Percentiles rank a stretch among this genome's conserved stretches.
phyloP scores from a whole-genome alignment of 2,113 vertebrate genomes.

The Nasalis larvatus region DNA sequence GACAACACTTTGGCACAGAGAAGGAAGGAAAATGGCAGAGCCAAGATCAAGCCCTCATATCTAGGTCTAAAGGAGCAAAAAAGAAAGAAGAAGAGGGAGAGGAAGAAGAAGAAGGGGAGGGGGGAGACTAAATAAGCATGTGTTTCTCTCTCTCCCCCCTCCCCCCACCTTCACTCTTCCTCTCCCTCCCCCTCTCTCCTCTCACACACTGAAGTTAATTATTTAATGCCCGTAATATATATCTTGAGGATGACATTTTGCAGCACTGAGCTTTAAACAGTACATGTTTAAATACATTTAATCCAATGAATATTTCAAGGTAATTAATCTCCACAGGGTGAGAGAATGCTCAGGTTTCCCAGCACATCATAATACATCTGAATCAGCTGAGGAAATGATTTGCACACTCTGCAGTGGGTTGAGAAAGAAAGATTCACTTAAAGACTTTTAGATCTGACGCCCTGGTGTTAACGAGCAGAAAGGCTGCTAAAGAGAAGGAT shows the following conservation, averaged over 20 bases:
- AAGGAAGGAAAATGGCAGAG: background rate
- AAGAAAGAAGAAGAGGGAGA: no score
- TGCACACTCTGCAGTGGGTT: slow-evolving; percentile 16
- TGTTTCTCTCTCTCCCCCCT: background rate
- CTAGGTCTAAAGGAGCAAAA: background rate
- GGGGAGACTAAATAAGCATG: background rate
- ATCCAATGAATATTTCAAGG: slow-evolving; percentile 73
- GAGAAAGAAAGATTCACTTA: slow-evolving; percentile 39
- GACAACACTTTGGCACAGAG: background rate
- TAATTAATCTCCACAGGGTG: slow-evolving; percentile 70
- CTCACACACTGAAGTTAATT: slow-evolving; percentile 52
- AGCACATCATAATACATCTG: background rate
- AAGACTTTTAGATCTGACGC: background rate
- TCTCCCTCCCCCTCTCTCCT: background rate
- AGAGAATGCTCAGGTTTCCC: slow-evolving; percentile 57
- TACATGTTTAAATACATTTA: slow-evolving; percentile 70
- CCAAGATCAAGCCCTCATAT: background rate
- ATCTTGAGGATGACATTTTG: slow-evolving; percentile 60
- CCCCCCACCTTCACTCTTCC: no score
- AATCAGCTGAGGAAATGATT: slow-evolving; percentile 53
- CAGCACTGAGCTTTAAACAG: slow-evolving; percentile 66
- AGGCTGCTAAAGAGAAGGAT: background rate
- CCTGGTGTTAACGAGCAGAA: background rate
- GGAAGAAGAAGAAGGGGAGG: no score
- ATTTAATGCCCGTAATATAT: slow-evolving; percentile 66